These are phyloP conservation scores for Zosterops japonicus DNA, from an alignment of 2,113 vertebrate genomes.

Conservation along the genomic window DNA sequence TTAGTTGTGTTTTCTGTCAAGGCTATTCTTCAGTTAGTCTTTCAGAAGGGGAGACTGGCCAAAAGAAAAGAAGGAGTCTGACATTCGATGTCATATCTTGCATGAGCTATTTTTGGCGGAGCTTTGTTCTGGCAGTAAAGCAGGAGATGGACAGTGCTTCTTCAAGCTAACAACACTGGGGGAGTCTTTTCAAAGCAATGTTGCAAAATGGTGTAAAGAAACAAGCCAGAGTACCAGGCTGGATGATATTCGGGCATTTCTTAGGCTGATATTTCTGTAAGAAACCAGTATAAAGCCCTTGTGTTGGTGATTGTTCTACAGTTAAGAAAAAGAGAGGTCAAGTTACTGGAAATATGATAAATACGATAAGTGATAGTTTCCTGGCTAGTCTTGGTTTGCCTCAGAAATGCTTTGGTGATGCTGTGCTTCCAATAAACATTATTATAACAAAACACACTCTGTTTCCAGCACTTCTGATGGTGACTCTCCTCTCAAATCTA, in stretches of 20 bases:
- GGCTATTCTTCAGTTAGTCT: slow-evolving; percentile 14
- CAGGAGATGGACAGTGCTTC: not conserved
- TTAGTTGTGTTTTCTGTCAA: slow-evolving; percentile 15
- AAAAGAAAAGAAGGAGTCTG: not conserved
- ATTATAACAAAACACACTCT: slow-evolving; percentile 19
- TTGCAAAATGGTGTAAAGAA: not conserved
- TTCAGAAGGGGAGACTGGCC: not conserved
- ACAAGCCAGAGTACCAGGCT: not conserved
- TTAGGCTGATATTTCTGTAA: not conserved
- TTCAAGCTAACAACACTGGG: not conserved
- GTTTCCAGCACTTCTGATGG: slow-evolving; percentile 43
- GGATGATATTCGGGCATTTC: not conserved
- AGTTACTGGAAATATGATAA: slow-evolving; percentile 58
- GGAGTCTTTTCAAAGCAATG: not conserved
- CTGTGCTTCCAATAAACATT: slow-evolving; percentile 52
- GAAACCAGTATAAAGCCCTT: not conserved
- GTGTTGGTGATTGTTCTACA: not conserved
- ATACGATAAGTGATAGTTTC: not conserved
- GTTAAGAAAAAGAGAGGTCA: not conserved
- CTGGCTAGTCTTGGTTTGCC: slow-evolving; percentile 61
- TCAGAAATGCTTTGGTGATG: slow-evolving; percentile 64
- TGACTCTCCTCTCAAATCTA: slow-evolving; percentile 34
- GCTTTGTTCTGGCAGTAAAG: slow-evolving; percentile 21
- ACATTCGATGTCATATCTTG: not conserved
- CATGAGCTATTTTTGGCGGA: slow-evolving; percentile 22